Percentiles rank a stretch among this genome's conserved stretches.
Evolutionary conservation across 2,797 vertebrate species (phyloP).

Genomic region (Vireo griseus): DNA sequence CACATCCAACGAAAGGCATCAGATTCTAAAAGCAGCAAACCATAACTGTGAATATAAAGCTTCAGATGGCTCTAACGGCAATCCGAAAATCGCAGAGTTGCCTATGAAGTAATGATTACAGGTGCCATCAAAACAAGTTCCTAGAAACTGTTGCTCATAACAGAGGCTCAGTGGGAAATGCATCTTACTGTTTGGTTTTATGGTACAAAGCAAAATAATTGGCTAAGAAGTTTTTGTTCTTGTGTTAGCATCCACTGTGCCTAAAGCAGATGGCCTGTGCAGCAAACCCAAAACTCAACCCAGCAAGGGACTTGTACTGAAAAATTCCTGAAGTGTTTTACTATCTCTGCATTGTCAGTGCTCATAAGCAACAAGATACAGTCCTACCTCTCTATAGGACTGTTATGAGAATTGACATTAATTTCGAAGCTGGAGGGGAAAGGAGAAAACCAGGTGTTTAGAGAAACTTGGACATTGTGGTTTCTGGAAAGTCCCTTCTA

Average conservation of each 20-base stretch:
- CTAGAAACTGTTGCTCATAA: not conserved
- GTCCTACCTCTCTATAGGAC: not conserved
- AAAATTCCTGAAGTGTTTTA: not conserved
- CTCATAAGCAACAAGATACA: not conserved
- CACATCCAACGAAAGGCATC: not conserved
- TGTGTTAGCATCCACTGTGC: not conserved
- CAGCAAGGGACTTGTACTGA: not conserved
- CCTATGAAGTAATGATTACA: not conserved
- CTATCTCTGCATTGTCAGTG: not conserved
- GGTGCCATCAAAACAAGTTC: not conserved
- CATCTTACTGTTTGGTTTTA: not conserved
- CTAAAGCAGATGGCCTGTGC: not conserved
- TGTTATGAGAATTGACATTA: not conserved
- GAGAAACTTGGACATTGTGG: not conserved
- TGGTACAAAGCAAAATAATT: not conserved
- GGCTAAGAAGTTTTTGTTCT: not conserved
- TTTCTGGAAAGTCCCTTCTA: not conserved
- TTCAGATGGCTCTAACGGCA: not conserved
- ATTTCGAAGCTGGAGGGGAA: not conserved
- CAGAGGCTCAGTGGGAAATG: not conserved
- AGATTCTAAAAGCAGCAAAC: not conserved
- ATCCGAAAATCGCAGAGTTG: not conserved
- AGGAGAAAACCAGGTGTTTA: not conserved
- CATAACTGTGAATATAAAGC: not conserved
- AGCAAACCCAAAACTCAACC: not conserved